These are phyloP conservation scores for Anadara kagoshimensis DNA, from an alignment of 1,140 invertebrate species.

Conservation along the genomic window DNA sequence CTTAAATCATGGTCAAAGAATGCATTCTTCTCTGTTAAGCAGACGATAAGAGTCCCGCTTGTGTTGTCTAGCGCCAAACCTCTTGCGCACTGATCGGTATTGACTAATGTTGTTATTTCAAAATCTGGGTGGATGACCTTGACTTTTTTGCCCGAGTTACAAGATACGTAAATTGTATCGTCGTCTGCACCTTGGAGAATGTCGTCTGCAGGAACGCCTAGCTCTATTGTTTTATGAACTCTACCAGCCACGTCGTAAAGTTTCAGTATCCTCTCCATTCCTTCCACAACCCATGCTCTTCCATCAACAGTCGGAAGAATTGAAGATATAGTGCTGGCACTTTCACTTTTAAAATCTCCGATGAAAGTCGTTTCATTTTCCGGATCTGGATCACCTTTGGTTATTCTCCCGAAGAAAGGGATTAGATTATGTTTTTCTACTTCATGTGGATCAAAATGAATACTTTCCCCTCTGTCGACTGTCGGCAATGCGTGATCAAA, in stretches of 20 bases:
- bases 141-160: conserved; percentile 31
- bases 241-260: conserved; percentile 29
- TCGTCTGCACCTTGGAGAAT: conserved; percentile 2
- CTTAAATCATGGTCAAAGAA: conserved; percentile 39
- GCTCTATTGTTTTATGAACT: conserved; percentile 17
- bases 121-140: conserved; percentile 20
- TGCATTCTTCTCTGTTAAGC: conserved; percentile 42
- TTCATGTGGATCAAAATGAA: conserved; percentile 10
- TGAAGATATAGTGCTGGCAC: conserved; percentile 11
- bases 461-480: neutral
- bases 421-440: conserved; percentile 19
- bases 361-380: conserved; percentile 8
- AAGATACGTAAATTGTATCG: conserved; percentile 18
- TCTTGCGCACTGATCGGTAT: conserved; percentile 21
- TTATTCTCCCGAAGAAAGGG: conserved; percentile 17
- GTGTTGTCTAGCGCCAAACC: conserved; percentile 27
- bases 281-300: conserved; percentile 34
- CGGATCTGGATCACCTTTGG: neutral
- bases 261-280: conserved; percentile 14
- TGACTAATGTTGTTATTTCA: conserved; percentile 4
- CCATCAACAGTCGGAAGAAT: conserved; percentile 23
- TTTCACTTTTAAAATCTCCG: conserved; percentile 12
- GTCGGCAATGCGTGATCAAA: neutral
- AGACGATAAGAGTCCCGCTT: conserved; percentile 10
- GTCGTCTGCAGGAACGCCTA: conserved; percentile 29